phyloP scores from a whole-genome alignment of 2,888 invertebrate species.

The Xestia c-nigrum region DNA sequence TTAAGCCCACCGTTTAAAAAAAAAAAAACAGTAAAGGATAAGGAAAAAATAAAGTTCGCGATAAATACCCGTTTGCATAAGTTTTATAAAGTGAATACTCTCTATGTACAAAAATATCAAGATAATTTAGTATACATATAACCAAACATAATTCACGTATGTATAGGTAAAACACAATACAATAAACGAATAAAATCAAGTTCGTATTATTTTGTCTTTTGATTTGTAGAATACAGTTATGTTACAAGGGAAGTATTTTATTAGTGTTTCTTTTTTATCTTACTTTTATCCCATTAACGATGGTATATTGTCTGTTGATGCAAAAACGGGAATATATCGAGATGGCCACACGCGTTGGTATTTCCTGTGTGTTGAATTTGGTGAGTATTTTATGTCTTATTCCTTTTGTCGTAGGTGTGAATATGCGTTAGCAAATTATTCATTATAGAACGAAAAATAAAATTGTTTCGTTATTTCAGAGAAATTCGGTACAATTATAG shows the following conservation, averaged over 20 bases:
- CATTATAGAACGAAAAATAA: too few relatives aligned
- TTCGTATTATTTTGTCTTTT: constrained; percentile 31
- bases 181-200: constrained; percentile 25
- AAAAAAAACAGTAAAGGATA: too few relatives aligned
- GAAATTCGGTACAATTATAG: not conserved
- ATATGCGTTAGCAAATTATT: not conserved
- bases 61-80: too few relatives aligned
- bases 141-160: not conserved
- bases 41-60: too few relatives aligned
- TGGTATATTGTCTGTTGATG: constrained; percentile 59
- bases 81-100: too few relatives aligned
- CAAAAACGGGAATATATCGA: constrained; percentile 46
- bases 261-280: constrained; percentile 60
- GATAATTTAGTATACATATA: not conserved
- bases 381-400: not conserved
- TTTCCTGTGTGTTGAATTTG: constrained; percentile 33
- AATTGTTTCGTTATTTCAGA: not conserved
- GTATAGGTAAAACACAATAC: not conserved
- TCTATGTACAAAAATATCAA: not conserved
- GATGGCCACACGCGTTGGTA: constrained; percentile 38
- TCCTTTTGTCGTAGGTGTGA: not conserved
- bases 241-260: constrained; percentile 55
- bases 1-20: too few relatives aligned
- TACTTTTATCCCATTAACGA: constrained; percentile 50
- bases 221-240: constrained; percentile 57